Base-by-base conservation (phyloP, 2,113 vertebrate species). In the Eonycteris spelaea region DNA sequence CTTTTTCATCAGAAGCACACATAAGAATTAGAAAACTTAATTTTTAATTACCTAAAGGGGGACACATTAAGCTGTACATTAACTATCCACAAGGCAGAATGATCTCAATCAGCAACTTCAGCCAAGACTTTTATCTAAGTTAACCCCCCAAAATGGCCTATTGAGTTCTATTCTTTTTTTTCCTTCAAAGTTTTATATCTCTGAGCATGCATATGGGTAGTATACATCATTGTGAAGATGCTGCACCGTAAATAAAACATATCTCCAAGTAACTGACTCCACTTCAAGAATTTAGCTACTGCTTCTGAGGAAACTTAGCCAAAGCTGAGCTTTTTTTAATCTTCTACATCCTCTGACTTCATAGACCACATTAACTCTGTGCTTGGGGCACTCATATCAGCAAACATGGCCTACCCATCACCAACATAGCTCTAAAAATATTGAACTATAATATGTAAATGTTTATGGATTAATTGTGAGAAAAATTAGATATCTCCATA, bases 291-390 rank as follows among this genome's bases (percentile, higher is more conserved):
- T 78, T 51, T n/a, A 55, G 14, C 59, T 59, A 13, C 57, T 79
- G 65, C 30, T 40, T 21, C 40, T 35, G 35, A 95, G 53, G 70
- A 95, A 89, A 79, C 16, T 11, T 11, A 80, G 30, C 86, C 67
- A 96, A 88, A 53, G 57, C 22, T 35, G 51, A 77, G 3, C 38
- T 79, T 96, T 51, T 74, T 92, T 89, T 53, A 86, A 87, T 70
- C 83, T 65, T 57, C 55, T 86, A 43, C 7, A 14, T 75, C 40
- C 83, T 94, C 22, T 43, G 45, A 48, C 51, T 61, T 14, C 24
- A 26, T 30, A 70, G 30, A 75, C 68, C 24, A 18, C n/a, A 26
- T 78, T 67, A 63, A 28, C 13, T 65, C 19, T 48, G 15, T 48
- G 15, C 35, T 91, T 93, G 40, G 59, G 79, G 12, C 48, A 65